phyloP scores from a whole-genome alignment of 2,113 vertebrate genomes.

The Tachycineta bicolor region DNA sequence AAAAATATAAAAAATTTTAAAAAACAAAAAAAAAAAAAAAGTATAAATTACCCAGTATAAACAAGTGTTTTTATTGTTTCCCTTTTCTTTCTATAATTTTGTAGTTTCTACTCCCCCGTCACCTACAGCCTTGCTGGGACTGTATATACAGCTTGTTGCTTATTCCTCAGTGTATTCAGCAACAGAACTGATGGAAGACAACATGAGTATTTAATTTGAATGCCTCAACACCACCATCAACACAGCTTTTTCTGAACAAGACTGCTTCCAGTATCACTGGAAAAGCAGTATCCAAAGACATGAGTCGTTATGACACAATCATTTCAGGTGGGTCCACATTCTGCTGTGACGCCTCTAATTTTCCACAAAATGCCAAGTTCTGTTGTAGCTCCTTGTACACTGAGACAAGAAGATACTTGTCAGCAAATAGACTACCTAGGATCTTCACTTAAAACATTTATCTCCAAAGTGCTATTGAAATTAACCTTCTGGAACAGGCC shows the following conservation, averaged over 20 bases:
- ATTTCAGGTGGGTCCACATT: neutral
- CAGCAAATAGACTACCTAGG: neutral
- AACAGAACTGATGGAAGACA: neutral
- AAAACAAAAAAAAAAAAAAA: too few relatives aligned
- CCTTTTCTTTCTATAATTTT: neutral
- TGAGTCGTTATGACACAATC: accelerated
- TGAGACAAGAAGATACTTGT: neutral
- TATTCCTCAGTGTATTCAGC: neutral
- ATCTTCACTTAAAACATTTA: neutral
- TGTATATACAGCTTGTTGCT: neutral
- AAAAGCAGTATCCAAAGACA: neutral
- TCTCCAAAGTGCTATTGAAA: neutral
- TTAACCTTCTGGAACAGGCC: neutral
- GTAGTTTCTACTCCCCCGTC: neutral
- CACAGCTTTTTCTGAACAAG: neutral
- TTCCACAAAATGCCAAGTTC: neutral
- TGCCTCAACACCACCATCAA: neutral
- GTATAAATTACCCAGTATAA: neutral
- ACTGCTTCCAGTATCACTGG: neutral
- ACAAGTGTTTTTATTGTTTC: accelerated
- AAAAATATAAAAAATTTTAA: too few relatives aligned
- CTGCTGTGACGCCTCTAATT: neutral
- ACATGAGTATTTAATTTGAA: neutral
- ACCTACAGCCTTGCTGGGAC: neutral
- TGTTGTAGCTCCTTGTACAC: neutral